These are phyloP conservation scores for Paramormyrops hopkinsi DNA, from an alignment of 2,797 vertebrate genomes.

Conservation along the genomic window DNA sequence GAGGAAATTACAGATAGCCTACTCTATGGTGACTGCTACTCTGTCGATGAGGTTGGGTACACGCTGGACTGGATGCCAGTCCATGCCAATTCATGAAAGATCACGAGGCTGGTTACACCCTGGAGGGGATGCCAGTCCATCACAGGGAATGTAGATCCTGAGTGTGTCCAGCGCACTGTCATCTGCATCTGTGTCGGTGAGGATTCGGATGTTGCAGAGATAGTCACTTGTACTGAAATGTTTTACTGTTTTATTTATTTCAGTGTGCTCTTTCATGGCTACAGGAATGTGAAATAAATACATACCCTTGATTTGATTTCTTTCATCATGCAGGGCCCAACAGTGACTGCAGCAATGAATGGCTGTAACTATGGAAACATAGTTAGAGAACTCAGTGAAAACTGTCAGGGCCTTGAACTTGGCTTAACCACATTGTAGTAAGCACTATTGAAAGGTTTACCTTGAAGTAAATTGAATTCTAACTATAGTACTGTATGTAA, in stretches of 20 bases:
- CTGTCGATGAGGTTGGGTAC: background rate
- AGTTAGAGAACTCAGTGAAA: background rate
- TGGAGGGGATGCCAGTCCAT: background rate
- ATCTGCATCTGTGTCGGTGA: background rate
- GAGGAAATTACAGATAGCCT: background rate
- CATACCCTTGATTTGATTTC: background rate
- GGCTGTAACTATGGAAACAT: slow-evolving; percentile 7
- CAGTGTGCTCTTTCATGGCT: background rate
- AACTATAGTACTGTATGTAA: background rate
- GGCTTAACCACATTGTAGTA: background rate
- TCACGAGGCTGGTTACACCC: background rate
- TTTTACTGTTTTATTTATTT: background rate
- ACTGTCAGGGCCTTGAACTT: background rate
- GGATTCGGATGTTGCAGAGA: background rate
- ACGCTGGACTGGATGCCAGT: background rate
- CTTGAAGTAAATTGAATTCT: background rate
- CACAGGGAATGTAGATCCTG: background rate
- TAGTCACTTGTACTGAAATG: background rate
- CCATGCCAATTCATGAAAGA: background rate
- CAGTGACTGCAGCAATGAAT: background rate
- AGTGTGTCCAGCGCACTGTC: background rate
- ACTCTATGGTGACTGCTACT: background rate
- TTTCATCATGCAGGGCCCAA: background rate
- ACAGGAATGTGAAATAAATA: background rate
- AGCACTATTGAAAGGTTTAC: background rate